phyloP scores from a whole-genome alignment of 2,113 vertebrate species.

The Cyanoramphus novaezelandiae region DNA sequence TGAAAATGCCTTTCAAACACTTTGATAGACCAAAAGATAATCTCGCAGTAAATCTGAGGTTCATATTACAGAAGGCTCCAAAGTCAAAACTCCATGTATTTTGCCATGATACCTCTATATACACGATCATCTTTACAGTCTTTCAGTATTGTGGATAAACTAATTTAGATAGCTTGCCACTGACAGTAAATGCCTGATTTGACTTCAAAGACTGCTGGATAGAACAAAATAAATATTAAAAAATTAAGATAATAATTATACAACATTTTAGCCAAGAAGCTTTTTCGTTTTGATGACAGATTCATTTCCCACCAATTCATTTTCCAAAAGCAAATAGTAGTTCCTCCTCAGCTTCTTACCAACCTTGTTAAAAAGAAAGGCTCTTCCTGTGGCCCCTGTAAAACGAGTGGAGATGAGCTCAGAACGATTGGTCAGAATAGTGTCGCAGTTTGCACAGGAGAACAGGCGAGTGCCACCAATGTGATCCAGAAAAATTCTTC shows the following conservation, averaged over 20 bases:
- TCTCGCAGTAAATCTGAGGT: background rate
- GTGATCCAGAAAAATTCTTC: slow-evolving; percentile 96
- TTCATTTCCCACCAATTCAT: background rate
- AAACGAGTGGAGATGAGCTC: slow-evolving; percentile 98
- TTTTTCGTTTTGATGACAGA: background rate
- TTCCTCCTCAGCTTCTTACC: background rate
- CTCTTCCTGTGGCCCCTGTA: slow-evolving; percentile 94
- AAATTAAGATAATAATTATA: background rate
- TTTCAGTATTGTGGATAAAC: background rate
- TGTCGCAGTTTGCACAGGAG: slow-evolving; percentile 97
- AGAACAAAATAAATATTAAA: background rate
- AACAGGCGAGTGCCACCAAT: slow-evolving; percentile 98
- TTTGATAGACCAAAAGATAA: background rate
- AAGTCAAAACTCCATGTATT: background rate
- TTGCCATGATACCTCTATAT: background rate
- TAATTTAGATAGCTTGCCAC: background rate
- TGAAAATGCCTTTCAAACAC: background rate
- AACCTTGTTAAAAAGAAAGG: slow-evolving; percentile 99
- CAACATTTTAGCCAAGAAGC: background rate
- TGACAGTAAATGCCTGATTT: background rate
- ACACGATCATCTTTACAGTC: background rate
- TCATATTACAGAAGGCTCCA: background rate
- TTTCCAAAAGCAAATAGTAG: background rate
- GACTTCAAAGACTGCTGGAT: background rate
- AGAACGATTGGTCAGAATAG: slow-evolving; percentile 94